Conservation (phyloP, 2,113 vertebrate species). For the Sinocyclocheilus rhinocerous region DNA sequence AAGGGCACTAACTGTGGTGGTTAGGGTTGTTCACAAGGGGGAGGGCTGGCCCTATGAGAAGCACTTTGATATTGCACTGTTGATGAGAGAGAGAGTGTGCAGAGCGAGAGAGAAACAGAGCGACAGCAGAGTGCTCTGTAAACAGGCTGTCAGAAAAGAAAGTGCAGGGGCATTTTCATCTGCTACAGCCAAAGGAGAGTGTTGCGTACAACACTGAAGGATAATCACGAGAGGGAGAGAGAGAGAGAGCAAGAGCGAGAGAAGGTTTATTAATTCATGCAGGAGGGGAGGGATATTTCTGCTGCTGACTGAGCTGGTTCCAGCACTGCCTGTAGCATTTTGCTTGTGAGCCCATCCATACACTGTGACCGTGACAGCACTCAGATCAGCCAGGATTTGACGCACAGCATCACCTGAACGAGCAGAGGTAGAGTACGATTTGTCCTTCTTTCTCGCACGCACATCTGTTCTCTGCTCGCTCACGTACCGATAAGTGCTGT, state of each 20-base stretch:
- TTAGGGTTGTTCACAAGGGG: constrained; percentile 45
- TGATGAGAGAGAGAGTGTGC: constrained; percentile 14
- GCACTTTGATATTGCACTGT: constrained; percentile 43
- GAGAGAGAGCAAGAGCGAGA: neutral
- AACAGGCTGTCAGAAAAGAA: constrained; percentile 63
- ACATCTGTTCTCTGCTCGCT: neutral
- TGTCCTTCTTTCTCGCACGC: constrained; percentile 28
- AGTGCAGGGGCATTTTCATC: constrained; percentile 62
- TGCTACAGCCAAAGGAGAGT: constrained; percentile 35
- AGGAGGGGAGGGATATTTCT: constrained; percentile 71
- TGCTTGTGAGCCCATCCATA: constrained; percentile 44
- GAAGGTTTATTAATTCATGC: constrained; percentile 70
- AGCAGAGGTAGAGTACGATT: constrained; percentile 64
- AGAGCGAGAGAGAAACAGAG: constrained; percentile 37
- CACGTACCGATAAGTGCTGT: neutral
- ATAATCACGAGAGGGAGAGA: constrained; percentile 42
- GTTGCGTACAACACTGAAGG: constrained; percentile 32
- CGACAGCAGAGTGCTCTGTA: constrained; percentile 47
- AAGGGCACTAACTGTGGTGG: constrained; percentile 20
- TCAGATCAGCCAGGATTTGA: constrained; percentile 27
- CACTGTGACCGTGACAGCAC: constrained; percentile 22
- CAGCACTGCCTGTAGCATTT: constrained; percentile 58
- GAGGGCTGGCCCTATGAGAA: constrained; percentile 48
- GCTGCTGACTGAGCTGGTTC: constrained; percentile 58
- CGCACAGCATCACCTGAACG: constrained; percentile 40